Evolutionary conservation across 2,113 vertebrate species (phyloP).

Genomic region (Stegastes partitus): DNA sequence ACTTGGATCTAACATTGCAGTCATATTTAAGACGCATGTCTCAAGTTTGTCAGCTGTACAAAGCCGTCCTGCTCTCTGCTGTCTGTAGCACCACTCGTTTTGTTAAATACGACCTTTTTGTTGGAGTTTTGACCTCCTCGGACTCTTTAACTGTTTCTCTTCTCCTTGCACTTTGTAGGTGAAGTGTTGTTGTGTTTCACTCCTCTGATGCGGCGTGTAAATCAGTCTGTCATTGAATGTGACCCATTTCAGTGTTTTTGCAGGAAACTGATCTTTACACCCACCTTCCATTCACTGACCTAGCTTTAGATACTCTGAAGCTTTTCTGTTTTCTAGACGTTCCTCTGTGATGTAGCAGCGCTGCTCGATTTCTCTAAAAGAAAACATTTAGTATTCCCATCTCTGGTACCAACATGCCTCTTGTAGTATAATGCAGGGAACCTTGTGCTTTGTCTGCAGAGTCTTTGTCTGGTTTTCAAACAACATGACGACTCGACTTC

Average conservation of each 20-base stretch:
- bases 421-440: too few species aligned
- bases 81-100: neutral
- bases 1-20: neutral
- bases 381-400: too few species aligned
- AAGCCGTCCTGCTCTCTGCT: neutral
- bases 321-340: neutral
- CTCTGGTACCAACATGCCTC: too few species aligned
- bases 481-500: neutral
- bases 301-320: neutral
- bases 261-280: neutral
- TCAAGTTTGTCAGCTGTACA: too few species aligned
- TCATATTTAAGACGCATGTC: neutral
- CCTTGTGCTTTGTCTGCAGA: too few species aligned
- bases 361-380: too few species aligned
- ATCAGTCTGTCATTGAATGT: neutral
- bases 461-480: neutral
- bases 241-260: slow-evolving; percentile 4
- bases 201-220: neutral
- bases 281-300: neutral
- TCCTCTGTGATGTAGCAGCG: neutral
- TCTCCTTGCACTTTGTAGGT: neutral
- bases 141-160: too few species aligned
- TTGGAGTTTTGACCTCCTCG: too few species aligned
- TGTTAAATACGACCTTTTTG: too few species aligned
- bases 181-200: neutral